phyloP scores from a whole-genome alignment of 2,888 invertebrate genomes.

The Fragum fragum region DNA sequence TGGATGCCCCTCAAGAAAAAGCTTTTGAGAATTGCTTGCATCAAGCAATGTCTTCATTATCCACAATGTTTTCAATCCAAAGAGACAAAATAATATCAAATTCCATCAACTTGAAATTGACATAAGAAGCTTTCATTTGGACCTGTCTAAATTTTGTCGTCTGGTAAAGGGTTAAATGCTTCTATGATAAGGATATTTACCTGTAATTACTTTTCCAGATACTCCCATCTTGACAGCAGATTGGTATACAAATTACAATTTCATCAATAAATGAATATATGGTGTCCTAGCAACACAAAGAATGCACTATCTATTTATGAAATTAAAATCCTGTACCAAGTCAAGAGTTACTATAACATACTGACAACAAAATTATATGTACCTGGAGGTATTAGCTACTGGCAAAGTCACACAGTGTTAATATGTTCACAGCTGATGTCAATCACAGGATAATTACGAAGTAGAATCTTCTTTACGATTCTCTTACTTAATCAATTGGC shows the following conservation, averaged over 20 bases:
- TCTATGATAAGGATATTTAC: background rate
- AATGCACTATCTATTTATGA: no score
- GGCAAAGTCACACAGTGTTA: background rate
- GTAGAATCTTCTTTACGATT: no score
- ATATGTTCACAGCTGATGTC: background rate
- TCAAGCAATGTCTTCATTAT: no score
- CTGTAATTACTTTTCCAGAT: background rate
- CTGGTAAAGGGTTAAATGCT: no score
- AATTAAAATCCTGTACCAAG: background rate
- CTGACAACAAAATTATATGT: background rate
- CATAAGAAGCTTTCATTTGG: no score
- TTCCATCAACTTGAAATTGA: no score
- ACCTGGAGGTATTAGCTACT: background rate
- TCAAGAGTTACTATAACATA: background rate
- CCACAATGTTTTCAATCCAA: no score
- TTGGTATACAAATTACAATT: background rate
- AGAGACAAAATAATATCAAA: no score
- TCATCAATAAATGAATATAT: background rate
- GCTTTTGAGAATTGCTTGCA: no score
- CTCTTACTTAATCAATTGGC: no score
- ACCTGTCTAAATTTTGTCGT: no score
- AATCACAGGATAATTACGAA: background rate
- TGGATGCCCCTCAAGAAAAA: no score
- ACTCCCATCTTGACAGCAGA: background rate
- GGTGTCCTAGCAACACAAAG: constrained; percentile 1